Evolutionary conservation across 2,888 invertebrate genomes (phyloP).

Genomic region (Eremobia ochroleuca): DNA sequence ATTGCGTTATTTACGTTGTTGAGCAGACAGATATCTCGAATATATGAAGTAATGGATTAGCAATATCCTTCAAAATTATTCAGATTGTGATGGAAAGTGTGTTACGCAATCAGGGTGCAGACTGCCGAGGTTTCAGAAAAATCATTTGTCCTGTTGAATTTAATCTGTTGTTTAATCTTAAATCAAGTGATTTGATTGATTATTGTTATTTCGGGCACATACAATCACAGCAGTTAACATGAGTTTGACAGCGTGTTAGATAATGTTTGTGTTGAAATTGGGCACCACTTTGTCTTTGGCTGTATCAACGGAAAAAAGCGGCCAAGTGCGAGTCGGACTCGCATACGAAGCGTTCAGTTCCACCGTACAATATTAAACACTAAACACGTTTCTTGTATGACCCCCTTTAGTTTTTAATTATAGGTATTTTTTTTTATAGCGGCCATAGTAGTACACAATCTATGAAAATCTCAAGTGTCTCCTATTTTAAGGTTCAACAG

Average conservation of each 20-base stretch:
- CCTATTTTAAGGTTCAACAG: neutral
- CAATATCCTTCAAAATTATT: neutral
- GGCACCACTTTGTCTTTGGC: neutral
- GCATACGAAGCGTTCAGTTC: neutral
- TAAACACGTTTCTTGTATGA: neutral
- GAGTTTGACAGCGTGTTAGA: neutral
- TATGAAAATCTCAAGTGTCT: too few relatives aligned
- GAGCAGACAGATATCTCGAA: neutral
- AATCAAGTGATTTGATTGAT: too few relatives aligned
- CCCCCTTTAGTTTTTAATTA: neutral
- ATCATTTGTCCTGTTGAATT: neutral
- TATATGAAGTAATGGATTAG: neutral
- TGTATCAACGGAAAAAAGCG: conserved; percentile 6
- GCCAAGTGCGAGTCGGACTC: neutral
- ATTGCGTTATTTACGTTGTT: neutral
- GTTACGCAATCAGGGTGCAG: neutral
- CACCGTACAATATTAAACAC: neutral
- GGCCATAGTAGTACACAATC: too few relatives aligned
- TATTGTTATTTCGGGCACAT: neutral
- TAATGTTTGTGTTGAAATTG: neutral
- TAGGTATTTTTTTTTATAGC: neutral
- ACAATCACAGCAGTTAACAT: neutral
- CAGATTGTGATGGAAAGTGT: neutral
- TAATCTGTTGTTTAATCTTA: too few relatives aligned
- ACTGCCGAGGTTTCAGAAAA: neutral